Percentiles rank a stretch among this genome's conserved stretches.
Evolutionary conservation across 2,113 vertebrate species (phyloP).

Genomic region (Sigmodon hispidus): DNA sequence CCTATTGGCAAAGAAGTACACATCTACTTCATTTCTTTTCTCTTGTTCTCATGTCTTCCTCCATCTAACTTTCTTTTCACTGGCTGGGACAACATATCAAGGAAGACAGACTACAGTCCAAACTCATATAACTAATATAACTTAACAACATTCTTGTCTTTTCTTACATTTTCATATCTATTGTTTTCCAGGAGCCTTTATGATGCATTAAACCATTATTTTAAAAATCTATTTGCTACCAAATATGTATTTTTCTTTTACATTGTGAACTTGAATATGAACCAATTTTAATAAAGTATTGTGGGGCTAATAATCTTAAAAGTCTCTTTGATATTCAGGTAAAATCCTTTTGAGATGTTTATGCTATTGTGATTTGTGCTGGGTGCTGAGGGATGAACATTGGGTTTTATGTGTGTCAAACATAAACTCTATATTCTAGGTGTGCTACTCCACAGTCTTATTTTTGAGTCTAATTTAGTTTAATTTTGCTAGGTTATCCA

Average conservation of each 20-base stretch:
- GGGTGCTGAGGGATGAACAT: neutral
- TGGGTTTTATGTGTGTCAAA: neutral
- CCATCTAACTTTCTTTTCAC: neutral
- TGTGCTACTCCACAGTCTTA: neutral
- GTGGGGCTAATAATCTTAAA: neutral
- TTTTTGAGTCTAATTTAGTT: slow-evolving; percentile 16
- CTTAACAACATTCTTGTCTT: neutral
- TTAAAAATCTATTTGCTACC: neutral
- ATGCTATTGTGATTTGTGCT: neutral
- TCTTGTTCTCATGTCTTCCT: neutral
- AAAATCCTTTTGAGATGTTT: slow-evolving; percentile 21
- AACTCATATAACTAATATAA: neutral
- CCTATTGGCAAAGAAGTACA: neutral
- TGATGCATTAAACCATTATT: neutral
- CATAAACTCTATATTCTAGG: too few species aligned
- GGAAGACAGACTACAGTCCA: neutral
- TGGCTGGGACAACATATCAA: neutral
- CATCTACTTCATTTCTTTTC: slow-evolving; percentile 3
- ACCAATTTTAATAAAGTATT: neutral
- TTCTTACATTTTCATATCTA: neutral
- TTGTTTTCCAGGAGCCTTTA: neutral
- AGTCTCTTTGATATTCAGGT: slow-evolving; percentile 7
- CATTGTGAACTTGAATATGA: neutral
- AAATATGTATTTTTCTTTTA: neutral
- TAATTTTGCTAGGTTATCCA: neutral